Percentiles rank a stretch among this genome's conserved stretches.
phyloP scores from a whole-genome alignment of 1,140 invertebrate species.

The Euglossa dilemma region DNA sequence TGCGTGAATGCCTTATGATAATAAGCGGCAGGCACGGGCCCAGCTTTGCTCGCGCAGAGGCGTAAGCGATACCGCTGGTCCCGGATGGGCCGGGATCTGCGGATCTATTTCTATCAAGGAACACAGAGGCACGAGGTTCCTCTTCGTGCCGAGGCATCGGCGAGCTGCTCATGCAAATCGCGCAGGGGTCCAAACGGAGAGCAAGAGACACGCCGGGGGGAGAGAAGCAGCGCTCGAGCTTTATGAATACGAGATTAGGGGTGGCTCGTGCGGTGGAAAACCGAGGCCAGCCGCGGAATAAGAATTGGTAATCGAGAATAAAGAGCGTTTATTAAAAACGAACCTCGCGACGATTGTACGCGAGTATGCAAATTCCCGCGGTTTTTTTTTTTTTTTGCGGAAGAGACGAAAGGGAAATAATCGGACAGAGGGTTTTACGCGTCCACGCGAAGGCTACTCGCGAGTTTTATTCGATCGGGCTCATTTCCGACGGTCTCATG shows the following conservation, averaged over 20 bases:
- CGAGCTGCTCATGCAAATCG: slow-evolving; percentile 56
- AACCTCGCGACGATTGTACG: slow-evolving; percentile 32
- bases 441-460: slow-evolving; percentile 44
- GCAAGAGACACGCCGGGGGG: neutral
- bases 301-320: slow-evolving; percentile 37
- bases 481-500: slow-evolving; percentile 55
- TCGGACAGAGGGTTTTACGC: slow-evolving; percentile 52
- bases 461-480: slow-evolving; percentile 40
- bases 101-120: slow-evolving; percentile 32
- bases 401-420: slow-evolving; percentile 61
- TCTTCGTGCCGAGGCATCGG: neutral
- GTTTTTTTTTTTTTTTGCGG: slow-evolving; percentile 37
- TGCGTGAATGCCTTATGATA: slow-evolving; percentile 49
- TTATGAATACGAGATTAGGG: slow-evolving; percentile 47
- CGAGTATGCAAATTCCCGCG: slow-evolving; percentile 8
- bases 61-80: slow-evolving; percentile 12
- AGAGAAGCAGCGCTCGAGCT: slow-evolving; percentile 1
- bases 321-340: slow-evolving; percentile 47
- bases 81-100: neutral
- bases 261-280: slow-evolving; percentile 26
- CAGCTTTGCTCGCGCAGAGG: slow-evolving; percentile 1
- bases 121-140: neutral
- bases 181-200: neutral
- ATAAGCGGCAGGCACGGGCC: slow-evolving; percentile 19
- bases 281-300: slow-evolving; percentile 29